Conservation (phyloP, 35 echinoderm and acorn worm species). For the Strongylocentrotus purpuratus region DNA sequence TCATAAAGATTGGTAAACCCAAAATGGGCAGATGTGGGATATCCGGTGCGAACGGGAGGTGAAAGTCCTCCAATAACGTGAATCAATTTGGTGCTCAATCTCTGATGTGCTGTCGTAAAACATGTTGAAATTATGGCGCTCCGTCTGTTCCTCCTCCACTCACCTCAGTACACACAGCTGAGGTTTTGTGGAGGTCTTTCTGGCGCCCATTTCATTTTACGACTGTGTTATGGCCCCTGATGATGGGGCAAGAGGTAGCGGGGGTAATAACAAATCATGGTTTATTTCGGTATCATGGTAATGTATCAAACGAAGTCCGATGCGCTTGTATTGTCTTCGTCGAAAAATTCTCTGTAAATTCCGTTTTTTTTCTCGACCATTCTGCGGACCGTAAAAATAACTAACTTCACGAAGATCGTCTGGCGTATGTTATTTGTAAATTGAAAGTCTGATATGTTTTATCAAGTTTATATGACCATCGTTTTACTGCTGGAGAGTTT, state of each 20-base stretch:
- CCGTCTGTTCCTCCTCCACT: not conserved
- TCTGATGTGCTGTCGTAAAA: not conserved
- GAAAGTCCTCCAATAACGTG: conserved; percentile 9
- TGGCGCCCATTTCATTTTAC: conserved; percentile 15
- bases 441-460: too few relatives aligned
- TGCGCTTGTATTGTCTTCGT: not conserved
- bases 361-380: not conserved
- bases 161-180: not conserved
- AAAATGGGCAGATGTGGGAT: not conserved
- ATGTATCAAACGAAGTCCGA: not conserved
- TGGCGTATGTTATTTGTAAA: too few relatives aligned
- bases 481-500: too few relatives aligned
- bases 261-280: not conserved
- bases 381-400: not conserved
- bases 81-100: conserved; percentile 9
- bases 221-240: not conserved
- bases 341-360: not conserved
- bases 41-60: not conserved
- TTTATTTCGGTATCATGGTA: not conserved
- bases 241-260: not conserved
- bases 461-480: too few relatives aligned
- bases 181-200: not conserved
- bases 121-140: not conserved
- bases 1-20: not conserved
- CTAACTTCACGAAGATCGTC: too few relatives aligned